These are phyloP conservation scores for Nysson spinosus DNA, from an alignment of 2,888 invertebrate species.

Conservation along the genomic window DNA sequence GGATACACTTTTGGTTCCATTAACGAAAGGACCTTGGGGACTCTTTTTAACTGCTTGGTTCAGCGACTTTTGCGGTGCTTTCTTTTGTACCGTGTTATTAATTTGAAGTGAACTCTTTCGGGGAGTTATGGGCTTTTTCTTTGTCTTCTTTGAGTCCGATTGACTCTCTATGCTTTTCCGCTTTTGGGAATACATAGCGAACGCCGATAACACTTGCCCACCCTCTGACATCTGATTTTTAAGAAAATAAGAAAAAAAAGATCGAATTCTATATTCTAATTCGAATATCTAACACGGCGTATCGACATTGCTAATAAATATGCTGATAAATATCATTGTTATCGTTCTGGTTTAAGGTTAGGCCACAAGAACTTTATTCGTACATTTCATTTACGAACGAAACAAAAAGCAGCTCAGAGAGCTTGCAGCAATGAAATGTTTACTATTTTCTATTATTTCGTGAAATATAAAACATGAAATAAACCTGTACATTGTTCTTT, in stretches of 20 bases:
- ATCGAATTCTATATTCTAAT: neutral
- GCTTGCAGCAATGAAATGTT: neutral
- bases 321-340: too few relatives aligned
- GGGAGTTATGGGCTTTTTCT: slow-evolving; percentile 4
- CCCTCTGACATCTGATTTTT: slow-evolving; percentile 31
- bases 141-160: slow-evolving; percentile 17
- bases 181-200: slow-evolving; percentile 29
- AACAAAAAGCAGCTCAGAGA: too few relatives aligned
- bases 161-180: slow-evolving; percentile 23
- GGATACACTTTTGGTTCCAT: neutral
- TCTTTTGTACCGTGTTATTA: neutral
- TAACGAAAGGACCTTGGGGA: neutral
- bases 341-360: too few relatives aligned
- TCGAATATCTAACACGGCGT: neutral
- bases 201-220: slow-evolving; percentile 33
- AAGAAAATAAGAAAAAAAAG: neutral
- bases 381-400: too few relatives aligned
- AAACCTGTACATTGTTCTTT: too few relatives aligned
- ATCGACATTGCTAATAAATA: too few relatives aligned
- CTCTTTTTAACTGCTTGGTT: neutral
- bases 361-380: too few relatives aligned
- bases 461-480: neutral
- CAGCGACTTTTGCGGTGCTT: neutral
- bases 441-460: neutral
- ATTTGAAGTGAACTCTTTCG: neutral